A percentile compares a stretch with the other conserved stretches of the same genome.
phyloP scores from a whole-genome alignment of 2,113 vertebrate species.

The Tupaia chinensis region DNA sequence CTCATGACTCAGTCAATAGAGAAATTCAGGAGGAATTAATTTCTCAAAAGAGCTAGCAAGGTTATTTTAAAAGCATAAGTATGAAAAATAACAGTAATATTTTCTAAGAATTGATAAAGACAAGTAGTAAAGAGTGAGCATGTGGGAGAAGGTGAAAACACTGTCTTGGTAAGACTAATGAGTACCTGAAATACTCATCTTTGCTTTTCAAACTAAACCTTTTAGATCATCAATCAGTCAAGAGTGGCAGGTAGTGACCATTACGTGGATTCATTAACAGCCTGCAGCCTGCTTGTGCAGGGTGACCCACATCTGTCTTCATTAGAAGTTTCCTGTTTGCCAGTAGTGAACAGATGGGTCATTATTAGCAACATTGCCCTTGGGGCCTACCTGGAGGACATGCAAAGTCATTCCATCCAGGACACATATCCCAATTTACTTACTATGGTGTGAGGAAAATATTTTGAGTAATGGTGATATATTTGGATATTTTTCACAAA shows the following conservation, averaged over 20 bases:
- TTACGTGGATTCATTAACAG: conserved; percentile 92
- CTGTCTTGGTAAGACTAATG: conserved; percentile 83
- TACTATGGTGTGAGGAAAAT: conserved; percentile 55
- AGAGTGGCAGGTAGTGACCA: conserved; percentile 89
- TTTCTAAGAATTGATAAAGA: conserved; percentile 67
- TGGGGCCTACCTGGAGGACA: conserved; percentile 89
- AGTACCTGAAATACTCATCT: conserved; percentile 82
- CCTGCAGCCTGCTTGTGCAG: conserved; percentile 86
- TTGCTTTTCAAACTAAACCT: conserved; percentile 87
- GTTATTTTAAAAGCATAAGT: conserved; percentile 69
- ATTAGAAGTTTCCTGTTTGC: conserved; percentile 91
- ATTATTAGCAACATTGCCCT: conserved; percentile 89
- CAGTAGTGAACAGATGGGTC: conserved; percentile 91
- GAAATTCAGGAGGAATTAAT: conserved; percentile 64
- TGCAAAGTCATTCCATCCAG: conserved; percentile 84
- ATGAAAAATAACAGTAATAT: conserved; percentile 59
- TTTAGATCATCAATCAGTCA: conserved; percentile 89
- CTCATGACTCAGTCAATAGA: conserved; percentile 57
- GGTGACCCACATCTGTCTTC: conserved; percentile 92
- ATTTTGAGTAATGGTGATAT: conserved; percentile 59
- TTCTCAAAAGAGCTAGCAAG: conserved; percentile 61
- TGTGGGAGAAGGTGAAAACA: conserved; percentile 73
- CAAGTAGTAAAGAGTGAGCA: conserved; percentile 62
- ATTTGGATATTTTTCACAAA: not conserved
- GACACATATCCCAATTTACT: conserved; percentile 76